phyloP scores from a whole-genome alignment of 2,888 invertebrate genomes.

The Chaitophorus viminalis region DNA sequence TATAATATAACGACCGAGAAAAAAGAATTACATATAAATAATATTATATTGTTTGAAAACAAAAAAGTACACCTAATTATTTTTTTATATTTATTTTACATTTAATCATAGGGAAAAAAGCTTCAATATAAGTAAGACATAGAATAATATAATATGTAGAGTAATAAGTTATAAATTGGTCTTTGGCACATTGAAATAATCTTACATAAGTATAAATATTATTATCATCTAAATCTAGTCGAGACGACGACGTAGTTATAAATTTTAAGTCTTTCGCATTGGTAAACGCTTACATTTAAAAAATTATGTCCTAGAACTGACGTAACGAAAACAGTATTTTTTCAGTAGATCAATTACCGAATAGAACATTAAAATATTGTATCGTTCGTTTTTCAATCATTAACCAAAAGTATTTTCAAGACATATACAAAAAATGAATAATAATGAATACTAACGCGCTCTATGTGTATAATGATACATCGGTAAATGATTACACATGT shows the following conservation, averaged over 20 bases:
- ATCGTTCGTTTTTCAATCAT: not conserved
- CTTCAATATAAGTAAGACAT: conserved; percentile 25
- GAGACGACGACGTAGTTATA: conserved; percentile 1
- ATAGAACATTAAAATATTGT: too few species aligned
- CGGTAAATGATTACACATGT: not conserved
- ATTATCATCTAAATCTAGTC: conserved; percentile 39
- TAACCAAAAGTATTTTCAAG: not conserved
- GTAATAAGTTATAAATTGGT: conserved; percentile 54
- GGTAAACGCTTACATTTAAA: conserved; percentile 22
- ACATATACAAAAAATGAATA: not conserved
- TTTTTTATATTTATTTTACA: conserved; percentile 44
- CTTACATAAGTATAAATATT: conserved; percentile 31
- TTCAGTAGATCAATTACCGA: too few species aligned
- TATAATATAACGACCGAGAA: not conserved
- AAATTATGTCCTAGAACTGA: not conserved
- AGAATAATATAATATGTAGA: conserved; percentile 10
- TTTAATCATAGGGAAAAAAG: conserved; percentile 39
- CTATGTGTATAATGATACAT: not conserved
- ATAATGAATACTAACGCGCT: not conserved
- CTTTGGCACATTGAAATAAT: conserved; percentile 57
- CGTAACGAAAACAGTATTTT: too few species aligned
- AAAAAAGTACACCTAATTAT: not conserved
- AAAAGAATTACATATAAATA: too few species aligned
- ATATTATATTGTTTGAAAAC: not conserved
- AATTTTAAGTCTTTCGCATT: conserved; percentile 37